Conservation (phyloP, 2,888 invertebrate species). For the Torymus texanus region DNA sequence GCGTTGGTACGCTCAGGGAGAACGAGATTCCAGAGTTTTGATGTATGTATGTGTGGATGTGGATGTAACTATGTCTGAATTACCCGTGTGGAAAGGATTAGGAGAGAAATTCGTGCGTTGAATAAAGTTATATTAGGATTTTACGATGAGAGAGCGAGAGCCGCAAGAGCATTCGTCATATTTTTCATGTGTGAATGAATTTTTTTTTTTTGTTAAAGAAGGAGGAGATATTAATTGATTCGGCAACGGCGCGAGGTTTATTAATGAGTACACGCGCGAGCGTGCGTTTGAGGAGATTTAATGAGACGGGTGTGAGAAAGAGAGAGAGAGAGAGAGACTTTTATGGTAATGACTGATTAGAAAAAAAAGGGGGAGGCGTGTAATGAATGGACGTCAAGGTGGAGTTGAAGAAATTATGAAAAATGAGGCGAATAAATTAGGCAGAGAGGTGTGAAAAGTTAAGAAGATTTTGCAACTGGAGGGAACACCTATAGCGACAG, state of each 20-base stretch:
- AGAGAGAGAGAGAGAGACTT: background rate
- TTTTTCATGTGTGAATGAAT: background rate
- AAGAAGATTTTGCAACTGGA: background rate
- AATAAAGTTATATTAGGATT: conserved; percentile 19
- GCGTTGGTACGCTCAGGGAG: background rate
- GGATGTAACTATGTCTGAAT: conserved; percentile 20
- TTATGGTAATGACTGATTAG: conserved; percentile 9
- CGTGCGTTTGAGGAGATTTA: background rate
- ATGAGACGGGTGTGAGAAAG: background rate
- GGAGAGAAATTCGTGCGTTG: conserved; percentile 32
- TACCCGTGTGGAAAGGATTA: background rate
- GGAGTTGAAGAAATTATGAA: conserved; percentile 5
- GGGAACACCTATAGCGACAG: background rate
- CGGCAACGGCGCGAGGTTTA: background rate
- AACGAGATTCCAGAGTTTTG: conserved; percentile 29
- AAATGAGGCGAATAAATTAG: background rate
- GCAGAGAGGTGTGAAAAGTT: background rate
- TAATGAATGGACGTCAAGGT: background rate
- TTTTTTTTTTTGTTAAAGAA: background rate
- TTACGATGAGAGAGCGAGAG: too few relatives aligned
- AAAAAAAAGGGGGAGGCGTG: background rate
- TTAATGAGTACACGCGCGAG: background rate
- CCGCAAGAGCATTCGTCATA: conserved; percentile 37
- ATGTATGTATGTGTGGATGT: conserved; percentile 1
- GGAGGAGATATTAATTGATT: conserved; percentile 28